A percentile compares a stretch with the other conserved stretches of the same genome.
These are phyloP conservation scores for Acanthaster planci DNA, from an alignment of 35 echinoderm and acorn worm species.

Conservation along the genomic window DNA sequence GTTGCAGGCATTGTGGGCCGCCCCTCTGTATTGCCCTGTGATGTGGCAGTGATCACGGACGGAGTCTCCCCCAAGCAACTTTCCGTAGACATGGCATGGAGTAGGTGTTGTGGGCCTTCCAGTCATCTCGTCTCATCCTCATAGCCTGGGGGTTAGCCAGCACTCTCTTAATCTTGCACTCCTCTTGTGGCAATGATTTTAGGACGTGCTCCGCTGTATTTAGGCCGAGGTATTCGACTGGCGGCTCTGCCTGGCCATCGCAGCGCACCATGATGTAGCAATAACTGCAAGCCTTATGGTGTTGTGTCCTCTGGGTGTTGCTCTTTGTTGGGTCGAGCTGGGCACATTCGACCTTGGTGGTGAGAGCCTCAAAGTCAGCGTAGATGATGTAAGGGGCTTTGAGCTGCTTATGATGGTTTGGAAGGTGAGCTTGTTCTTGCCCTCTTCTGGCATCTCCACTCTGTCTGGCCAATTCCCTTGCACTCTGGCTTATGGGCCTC, in stretches of 20 bases:
- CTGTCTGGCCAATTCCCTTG: constrained; percentile 6
- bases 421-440: constrained; percentile 11
- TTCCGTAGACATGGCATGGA: too few relatives aligned
- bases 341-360: too few relatives aligned
- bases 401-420: constrained; percentile 24
- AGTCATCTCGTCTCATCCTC: not conserved
- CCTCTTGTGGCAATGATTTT: too few relatives aligned
- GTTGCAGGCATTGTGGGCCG: constrained; percentile 31
- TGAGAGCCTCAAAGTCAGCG: not conserved
- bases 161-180: not conserved
- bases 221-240: too few relatives aligned
- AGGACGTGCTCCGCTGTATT: too few relatives aligned
- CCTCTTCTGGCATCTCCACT: constrained; percentile 26
- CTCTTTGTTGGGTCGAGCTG: not conserved
- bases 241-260: not conserved
- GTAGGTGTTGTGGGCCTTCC: too few relatives aligned
- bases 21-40: constrained; percentile 33
- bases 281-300: not conserved
- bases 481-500: constrained; percentile 17
- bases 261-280: not conserved
- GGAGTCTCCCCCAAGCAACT: too few relatives aligned
- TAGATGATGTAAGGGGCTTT: constrained; percentile 25
- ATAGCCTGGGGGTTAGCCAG: not conserved
- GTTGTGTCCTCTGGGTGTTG: not conserved
- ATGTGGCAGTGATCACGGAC: constrained; percentile 51